phyloP scores from a whole-genome alignment of 2,113 vertebrate genomes.

The Caretta caretta region DNA sequence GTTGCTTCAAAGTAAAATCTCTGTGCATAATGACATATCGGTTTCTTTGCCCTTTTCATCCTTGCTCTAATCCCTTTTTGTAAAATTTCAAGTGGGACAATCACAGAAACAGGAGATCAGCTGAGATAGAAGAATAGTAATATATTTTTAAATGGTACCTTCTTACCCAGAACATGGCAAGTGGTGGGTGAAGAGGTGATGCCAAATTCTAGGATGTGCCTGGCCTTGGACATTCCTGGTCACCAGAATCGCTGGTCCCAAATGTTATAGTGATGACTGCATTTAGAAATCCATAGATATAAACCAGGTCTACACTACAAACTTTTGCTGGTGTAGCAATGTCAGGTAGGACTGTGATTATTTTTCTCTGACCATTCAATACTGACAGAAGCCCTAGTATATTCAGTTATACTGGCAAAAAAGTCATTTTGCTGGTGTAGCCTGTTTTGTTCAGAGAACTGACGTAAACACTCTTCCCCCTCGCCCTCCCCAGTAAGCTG shows the following conservation, averaged over 20 bases:
- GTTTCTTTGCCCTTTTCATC: conserved; percentile 35
- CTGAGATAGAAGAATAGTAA: conserved; percentile 61
- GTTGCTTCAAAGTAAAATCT: background rate
- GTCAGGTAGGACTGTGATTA: background rate
- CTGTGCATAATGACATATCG: conserved; percentile 23
- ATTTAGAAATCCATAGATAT: background rate
- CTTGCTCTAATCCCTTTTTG: background rate
- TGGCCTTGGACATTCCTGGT: background rate
- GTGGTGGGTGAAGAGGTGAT: conserved; percentile 7
- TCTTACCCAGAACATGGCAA: conserved; percentile 21
- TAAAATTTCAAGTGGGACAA: conserved; percentile 21
- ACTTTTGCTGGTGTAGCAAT: background rate
- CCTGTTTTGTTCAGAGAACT: background rate
- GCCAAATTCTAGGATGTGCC: background rate
- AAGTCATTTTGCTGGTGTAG: background rate
- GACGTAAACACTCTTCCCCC: background rate
- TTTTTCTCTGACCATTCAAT: background rate
- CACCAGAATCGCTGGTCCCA: background rate
- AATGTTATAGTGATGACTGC: background rate
- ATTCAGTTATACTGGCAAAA: background rate
- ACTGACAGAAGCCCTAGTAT: background rate
- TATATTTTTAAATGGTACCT: conserved; percentile 35
- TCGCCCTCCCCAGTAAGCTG: background rate
- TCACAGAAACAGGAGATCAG: conserved; percentile 26
- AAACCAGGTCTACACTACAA: background rate